These are phyloP conservation scores for Tachina lurida DNA, from an alignment of 2,888 invertebrate genomes.

Conservation along the genomic window DNA sequence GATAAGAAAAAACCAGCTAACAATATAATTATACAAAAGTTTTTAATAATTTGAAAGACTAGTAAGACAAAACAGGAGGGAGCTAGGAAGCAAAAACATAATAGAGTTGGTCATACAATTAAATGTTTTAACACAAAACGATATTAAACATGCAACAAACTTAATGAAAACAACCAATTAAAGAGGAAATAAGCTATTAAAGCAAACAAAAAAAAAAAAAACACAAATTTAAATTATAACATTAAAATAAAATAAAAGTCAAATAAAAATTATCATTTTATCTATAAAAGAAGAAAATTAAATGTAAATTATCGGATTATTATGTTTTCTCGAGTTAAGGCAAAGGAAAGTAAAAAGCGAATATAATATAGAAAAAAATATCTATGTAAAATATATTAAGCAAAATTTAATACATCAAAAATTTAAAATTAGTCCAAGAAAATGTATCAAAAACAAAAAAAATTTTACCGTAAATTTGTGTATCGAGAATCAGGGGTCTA, in stretches of 20 bases:
- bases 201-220: neutral
- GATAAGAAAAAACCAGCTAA: constrained; percentile 10
- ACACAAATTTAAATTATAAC: constrained; percentile 7
- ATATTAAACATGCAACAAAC: constrained; percentile 6
- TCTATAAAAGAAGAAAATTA: neutral
- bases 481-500: too few species aligned
- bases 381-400: too few species aligned
- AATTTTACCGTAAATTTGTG: too few species aligned
- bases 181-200: constrained; percentile 35
- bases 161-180: neutral
- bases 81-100: neutral
- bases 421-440: too few species aligned
- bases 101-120: constrained; percentile 1
- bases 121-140: constrained; percentile 25
- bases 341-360: too few species aligned
- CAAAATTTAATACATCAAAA: too few species aligned
- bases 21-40: constrained; percentile 9
- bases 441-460: too few species aligned
- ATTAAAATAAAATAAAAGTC: neutral
- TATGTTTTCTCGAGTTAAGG: neutral
- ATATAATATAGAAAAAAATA: too few species aligned
- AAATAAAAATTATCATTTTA: constrained; percentile 22
- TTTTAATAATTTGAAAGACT: neutral
- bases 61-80: constrained; percentile 16
- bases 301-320: neutral